Base-by-base conservation (phyloP, 53 echinoderm and acorn worm genomes). In the Paracentrotus lividus region DNA sequence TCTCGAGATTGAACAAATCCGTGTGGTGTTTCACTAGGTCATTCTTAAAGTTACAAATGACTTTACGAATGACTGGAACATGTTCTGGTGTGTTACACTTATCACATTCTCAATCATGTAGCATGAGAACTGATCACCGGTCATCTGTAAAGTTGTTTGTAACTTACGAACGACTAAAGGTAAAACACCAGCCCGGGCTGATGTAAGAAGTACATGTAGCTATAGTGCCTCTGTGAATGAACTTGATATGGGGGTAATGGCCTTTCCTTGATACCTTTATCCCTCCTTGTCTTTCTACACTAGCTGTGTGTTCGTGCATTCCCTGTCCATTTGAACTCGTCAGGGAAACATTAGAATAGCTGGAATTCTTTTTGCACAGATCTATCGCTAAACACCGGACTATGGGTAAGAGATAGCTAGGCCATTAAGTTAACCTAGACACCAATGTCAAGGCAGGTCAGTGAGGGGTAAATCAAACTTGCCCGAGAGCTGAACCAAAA, bases 241-340 rank as follows among this genome's bases (percentile, higher is more conserved):
- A 72, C 72, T 20, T 72, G 72, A 72, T 72, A 16, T 72, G 38
- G 40, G 36, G 36, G 16, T 72, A 18, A 20, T 72, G 38, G 72
- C 72, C 72, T 40, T 40, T 72, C 18, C 33, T 38, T 72, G 72
- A 34, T 32, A 38, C 72, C 36, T 36, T 40, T 5, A 72, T 38
- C 72, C 72, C 34, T 72, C 40, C 72, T 72, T 40, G 36, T 72
- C 72, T 72, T 40, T 72, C 72, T 72, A 5, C 72, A 72, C 33
- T 40, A n/a, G n/a, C n/a, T n/a, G n/a, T n/a, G n/a, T n/a, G n/a
- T n/a, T n/a, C n/a, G n/a, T n/a, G 16, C 4, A 16, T 72, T 4
- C 72, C 36, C 72, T 72, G 72, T 72, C 72, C 72, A 72, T 72
- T 40, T 72, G 72, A 38, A 18, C 72, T 72, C 40, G 40, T 72